Evolutionary conservation across 2,797 vertebrate species (phyloP).

Genomic region (Neostethus bicornis): DNA sequence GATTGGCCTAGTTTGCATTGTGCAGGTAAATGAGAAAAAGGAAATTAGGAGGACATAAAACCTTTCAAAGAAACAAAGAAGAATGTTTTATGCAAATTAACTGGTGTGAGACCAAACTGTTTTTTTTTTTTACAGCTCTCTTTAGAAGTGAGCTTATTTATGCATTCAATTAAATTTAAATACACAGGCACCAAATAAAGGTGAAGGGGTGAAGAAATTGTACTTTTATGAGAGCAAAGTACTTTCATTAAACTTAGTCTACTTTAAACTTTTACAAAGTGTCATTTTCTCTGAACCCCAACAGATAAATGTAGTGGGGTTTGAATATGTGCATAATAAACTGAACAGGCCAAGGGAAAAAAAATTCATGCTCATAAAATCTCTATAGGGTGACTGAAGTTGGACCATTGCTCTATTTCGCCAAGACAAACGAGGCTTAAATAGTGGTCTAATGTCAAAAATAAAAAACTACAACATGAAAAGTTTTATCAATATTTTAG

Average conservation of each 20-base stretch:
- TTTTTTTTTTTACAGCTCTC: conserved; percentile 9
- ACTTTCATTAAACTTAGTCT: conserved; percentile 40
- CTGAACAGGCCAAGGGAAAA: conserved; percentile 51
- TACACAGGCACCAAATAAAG: conserved; percentile 28
- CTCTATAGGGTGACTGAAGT: conserved; percentile 35
- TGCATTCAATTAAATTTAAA: conserved; percentile 39
- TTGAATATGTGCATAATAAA: conserved; percentile 71
- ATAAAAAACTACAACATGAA: conserved; percentile 1
- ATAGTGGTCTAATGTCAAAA: conserved; percentile 13
- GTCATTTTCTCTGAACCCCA: conserved; percentile 53
- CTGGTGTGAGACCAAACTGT: conserved; percentile 8
- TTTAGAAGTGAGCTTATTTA: conserved; percentile 31
- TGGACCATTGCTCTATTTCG: conserved; percentile 49
- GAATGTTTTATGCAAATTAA: conserved; percentile 3
- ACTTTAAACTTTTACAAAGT: conserved; percentile 42
- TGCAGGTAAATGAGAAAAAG: conserved; percentile 27
- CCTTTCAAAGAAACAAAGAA: conserved; percentile 2
- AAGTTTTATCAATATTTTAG: conserved; percentile 13
- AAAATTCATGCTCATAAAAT: conserved; percentile 67
- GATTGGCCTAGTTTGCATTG: conserved; percentile 65
- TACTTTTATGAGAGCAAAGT: conserved; percentile 26
- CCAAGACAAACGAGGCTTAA: conserved; percentile 38
- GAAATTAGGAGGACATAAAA: conserved; percentile 8
- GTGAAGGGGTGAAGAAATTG: conserved; percentile 38
- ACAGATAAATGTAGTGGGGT: conserved; percentile 53